A percentile compares a stretch with the other conserved stretches of the same genome.
Conservation (phyloP, 2,888 invertebrate genomes). For the Hartigia nigra region DNA sequence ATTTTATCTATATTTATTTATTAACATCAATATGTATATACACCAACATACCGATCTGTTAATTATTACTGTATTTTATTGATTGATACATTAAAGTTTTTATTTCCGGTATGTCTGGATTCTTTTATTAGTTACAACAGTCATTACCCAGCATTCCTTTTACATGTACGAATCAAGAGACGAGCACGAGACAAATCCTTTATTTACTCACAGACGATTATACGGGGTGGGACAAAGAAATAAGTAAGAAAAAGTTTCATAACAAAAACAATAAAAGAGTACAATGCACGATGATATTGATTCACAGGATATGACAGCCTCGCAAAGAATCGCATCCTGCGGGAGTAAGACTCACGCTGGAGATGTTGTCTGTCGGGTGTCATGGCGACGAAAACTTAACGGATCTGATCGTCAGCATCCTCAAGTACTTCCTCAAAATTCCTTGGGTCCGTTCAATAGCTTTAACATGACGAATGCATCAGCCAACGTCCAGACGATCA, state of each 20-base stretch:
- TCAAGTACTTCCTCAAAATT: constrained; percentile 9
- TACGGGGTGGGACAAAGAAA: not conserved
- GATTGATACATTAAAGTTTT: not conserved
- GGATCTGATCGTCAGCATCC: constrained; percentile 15
- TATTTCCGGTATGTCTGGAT: not conserved
- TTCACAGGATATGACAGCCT: constrained; percentile 27
- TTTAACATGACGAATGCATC: constrained; percentile 5
- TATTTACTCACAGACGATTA: not conserved
- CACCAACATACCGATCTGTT: not conserved
- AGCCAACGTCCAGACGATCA: constrained; percentile 10
- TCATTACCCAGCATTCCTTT: not conserved
- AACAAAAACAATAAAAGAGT: not conserved
- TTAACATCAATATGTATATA: not conserved
- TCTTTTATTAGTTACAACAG: not conserved
- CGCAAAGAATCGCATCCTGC: constrained; percentile 23
- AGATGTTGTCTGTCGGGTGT: constrained; percentile 32
- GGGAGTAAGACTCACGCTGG: constrained; percentile 32
- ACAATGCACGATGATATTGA: constrained; percentile 7
- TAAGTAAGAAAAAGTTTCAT: not conserved
- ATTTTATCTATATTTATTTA: not conserved
- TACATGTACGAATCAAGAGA: not conserved
- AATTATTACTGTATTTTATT: not conserved
- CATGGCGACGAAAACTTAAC: constrained; percentile 26
- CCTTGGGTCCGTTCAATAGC: constrained; percentile 15
- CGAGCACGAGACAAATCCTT: not conserved